Evolutionary conservation across 1,140 invertebrate genomes (phyloP).

Genomic region (Brachionus angularis): DNA sequence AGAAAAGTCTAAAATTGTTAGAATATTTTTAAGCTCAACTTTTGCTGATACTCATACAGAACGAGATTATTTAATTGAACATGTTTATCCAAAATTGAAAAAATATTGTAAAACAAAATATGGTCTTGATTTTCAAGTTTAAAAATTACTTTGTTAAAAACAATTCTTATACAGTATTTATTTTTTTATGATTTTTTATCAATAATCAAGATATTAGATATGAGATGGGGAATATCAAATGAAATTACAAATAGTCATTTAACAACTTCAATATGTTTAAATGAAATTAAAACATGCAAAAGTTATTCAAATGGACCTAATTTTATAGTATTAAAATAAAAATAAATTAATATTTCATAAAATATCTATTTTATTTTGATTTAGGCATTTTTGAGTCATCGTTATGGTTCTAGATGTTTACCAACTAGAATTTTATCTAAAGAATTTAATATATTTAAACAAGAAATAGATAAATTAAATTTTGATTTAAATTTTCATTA

Average conservation of each 20-base stretch:
- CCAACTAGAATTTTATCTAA: slow-evolving; percentile 71
- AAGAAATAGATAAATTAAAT: background rate
- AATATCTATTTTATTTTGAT: background rate
- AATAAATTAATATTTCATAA: background rate
- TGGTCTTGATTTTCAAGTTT: slow-evolving; percentile 94
- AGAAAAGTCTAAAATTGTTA: background rate
- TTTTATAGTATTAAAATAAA: slow-evolving; percentile 24
- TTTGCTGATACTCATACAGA: slow-evolving; percentile 43
- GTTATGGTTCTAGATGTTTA: slow-evolving; percentile 93
- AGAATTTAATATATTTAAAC: background rate
- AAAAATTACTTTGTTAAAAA: too few relatives aligned
- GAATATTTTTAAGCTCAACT: slow-evolving; percentile 33
- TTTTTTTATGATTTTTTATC: slow-evolving; percentile 1
- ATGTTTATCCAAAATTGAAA: slow-evolving; percentile 39
- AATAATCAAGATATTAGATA: slow-evolving; percentile 43
- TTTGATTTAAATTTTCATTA: background rate
- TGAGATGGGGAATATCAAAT: slow-evolving; percentile 46
- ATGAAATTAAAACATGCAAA: slow-evolving; percentile 43
- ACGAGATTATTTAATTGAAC: slow-evolving; percentile 39
- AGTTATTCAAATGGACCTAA: slow-evolving; percentile 33
- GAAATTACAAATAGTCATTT: slow-evolving; percentile 43
- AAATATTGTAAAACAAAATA: slow-evolving; percentile 69
- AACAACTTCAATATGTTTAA: slow-evolving; percentile 37
- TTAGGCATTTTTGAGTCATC: slow-evolving; percentile 64
- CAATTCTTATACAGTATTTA: background rate